Conservation (phyloP, 2,888 invertebrate genomes). For the Eupeodes luniger region DNA sequence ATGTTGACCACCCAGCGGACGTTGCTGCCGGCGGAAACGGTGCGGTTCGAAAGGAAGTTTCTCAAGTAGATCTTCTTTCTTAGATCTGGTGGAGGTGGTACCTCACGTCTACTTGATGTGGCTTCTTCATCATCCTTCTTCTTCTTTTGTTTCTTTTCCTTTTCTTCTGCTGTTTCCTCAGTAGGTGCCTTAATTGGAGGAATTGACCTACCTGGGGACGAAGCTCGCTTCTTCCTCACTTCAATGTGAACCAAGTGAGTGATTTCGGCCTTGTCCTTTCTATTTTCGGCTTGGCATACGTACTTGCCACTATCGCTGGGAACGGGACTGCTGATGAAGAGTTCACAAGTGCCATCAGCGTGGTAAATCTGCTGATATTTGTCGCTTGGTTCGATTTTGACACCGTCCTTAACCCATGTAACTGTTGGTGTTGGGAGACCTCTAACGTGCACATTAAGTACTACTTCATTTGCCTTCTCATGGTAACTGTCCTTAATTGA, state of each 20-base stretch:
- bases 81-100: conserved; percentile 84
- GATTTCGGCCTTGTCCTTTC: conserved; percentile 90
- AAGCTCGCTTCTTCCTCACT: conserved; percentile 84
- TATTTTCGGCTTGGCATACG: conserved; percentile 88
- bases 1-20: conserved; percentile 92
- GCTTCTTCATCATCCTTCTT: conserved; percentile 79
- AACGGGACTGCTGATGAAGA: conserved; percentile 88
- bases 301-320: conserved; percentile 86
- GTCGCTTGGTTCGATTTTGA: conserved; percentile 86
- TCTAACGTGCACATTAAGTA: conserved; percentile 91
- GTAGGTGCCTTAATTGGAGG: conserved; percentile 79
- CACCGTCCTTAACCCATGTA: conserved; percentile 91
- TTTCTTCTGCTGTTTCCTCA: conserved; percentile 79
- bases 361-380: conserved; percentile 89
- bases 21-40: conserved; percentile 89
- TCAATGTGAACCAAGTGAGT: conserved; percentile 89
- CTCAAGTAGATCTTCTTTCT: conserved; percentile 86
- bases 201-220: conserved; percentile 80
- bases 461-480: conserved; percentile 88
- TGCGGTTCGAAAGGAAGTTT: conserved; percentile 90
- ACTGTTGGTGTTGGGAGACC: conserved; percentile 89
- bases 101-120: conserved; percentile 80
- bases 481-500: conserved; percentile 88
- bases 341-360: conserved; percentile 90
- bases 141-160: conserved; percentile 79